Base-by-base conservation (phyloP, 1,140 invertebrate genomes). In the Zaprionus camerounensis region DNA sequence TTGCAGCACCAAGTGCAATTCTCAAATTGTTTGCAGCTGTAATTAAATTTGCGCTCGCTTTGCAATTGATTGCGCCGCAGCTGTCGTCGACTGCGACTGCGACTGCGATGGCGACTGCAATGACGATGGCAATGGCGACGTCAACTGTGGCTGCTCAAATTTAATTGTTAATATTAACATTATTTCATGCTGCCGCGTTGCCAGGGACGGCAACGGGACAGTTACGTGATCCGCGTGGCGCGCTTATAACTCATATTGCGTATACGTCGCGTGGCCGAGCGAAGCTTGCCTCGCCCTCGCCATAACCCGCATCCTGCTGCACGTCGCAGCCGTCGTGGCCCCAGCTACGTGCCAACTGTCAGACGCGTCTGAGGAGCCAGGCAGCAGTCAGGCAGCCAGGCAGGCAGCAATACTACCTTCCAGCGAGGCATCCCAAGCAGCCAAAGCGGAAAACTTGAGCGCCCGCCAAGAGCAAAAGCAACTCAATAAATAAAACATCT, bases 81-180 rank as follows among this genome's bases (percentile, higher is more conserved):
- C 28, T 31, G 28, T 31, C 28, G 22, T 49, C 15, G 69, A 24
- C 36, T 20, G 12, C 13, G 51, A 41, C 59, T 7, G 22, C 31
- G 38, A 41, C 61, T 7, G 24, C 31, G 38, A 24, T 11, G n/a
- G 15, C 55, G 41, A 26, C 51, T n/a, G 22, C 53, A 5, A 24
- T 15, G 24, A 12, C 55, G 41, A 26, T 41, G 51, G 41, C 7
- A 12, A 7, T 24, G 5, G 22, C 53, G 5, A 24, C 22, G 11
- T 15, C 53, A 24, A 20, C 20, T 22, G 51, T 17, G 15, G 31
- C 31, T 36, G 17, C 63, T 58, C 53, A 71, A 69, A 76, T 75
- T 84, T 90, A 90, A 90, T 90, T 91, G 79, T 80, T 71, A 81
- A 76, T 82, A 85, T 88, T 76, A 80, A 82, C 64, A 82, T 90